Evolutionary conservation across 2,113 vertebrate species (phyloP).

Genomic region (Labeo catla): DNA sequence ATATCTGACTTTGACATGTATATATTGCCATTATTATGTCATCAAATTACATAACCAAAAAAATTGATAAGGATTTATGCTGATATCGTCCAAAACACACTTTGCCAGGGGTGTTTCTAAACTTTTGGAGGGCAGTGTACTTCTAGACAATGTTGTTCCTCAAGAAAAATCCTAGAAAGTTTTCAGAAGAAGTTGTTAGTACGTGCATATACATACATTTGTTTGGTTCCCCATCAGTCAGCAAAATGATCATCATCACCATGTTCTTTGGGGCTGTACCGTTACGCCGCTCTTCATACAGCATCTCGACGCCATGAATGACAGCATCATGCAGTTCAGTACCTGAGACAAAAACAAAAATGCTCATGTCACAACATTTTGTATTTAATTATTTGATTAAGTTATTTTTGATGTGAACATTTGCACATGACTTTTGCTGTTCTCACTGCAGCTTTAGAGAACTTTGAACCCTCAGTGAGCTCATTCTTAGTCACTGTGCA

Average conservation of each 20-base stretch:
- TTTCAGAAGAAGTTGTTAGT: neutral
- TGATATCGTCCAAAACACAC: too few species aligned
- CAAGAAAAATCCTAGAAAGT: neutral
- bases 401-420: too few species aligned
- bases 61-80: too few species aligned
- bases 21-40: too few species aligned
- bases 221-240: constrained; percentile 77
- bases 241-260: constrained; percentile 73
- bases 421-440: neutral
- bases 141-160: neutral
- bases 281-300: constrained; percentile 55
- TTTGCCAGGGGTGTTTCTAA: too few species aligned
- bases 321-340: constrained; percentile 73
- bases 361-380: too few species aligned
- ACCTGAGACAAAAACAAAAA: constrained; percentile 51
- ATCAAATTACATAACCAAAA: too few species aligned
- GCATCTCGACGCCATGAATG: constrained; percentile 61
- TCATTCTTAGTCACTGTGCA: neutral
- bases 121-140: too few species aligned
- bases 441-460: neutral
- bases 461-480: neutral
- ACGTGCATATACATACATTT: constrained; percentile 16
- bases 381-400: too few species aligned
- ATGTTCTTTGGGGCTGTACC: constrained; percentile 66
- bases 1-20: too few species aligned